These are phyloP conservation scores for Spheniscus mendiculus DNA, from an alignment of 2,113 vertebrate genomes.

Conservation along the genomic window DNA sequence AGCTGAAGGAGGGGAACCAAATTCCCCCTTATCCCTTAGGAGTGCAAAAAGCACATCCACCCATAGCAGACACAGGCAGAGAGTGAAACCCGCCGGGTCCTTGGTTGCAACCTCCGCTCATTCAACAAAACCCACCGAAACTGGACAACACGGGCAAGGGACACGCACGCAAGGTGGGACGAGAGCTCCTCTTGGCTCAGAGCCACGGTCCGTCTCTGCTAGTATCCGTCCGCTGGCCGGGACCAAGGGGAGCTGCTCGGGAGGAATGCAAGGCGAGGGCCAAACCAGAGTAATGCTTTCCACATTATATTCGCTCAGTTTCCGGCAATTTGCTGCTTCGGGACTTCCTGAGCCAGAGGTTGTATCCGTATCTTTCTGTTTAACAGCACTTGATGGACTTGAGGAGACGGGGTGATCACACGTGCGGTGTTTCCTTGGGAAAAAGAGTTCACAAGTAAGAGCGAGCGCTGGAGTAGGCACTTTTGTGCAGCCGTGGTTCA, in stretches of 20 bases:
- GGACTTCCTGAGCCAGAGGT: conserved; percentile 49
- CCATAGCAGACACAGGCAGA: not conserved
- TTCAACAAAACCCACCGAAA: not conserved
- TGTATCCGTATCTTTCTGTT: not conserved
- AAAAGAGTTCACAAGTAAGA: not conserved
- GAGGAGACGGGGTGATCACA: not conserved
- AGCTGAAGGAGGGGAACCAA: not conserved
- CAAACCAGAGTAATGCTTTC: conserved; percentile 46
- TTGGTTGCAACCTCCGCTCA: not conserved
- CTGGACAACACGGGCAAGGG: accelerated
- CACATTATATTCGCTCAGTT: conserved; percentile 5
- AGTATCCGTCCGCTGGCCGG: not conserved
- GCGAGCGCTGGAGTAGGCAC: not conserved
- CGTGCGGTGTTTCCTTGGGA: not conserved
- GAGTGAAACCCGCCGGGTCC: not conserved
- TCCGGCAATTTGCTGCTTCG: conserved; percentile 43
- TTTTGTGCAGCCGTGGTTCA: not conserved
- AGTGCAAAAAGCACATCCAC: not conserved
- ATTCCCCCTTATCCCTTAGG: not conserved
- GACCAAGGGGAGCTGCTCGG: not conserved
- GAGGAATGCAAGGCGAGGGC: not conserved
- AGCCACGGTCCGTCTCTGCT: not conserved
- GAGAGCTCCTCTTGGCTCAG: not conserved
- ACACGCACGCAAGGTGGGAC: accelerated
- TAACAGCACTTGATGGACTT: not conserved